A percentile compares a stretch with the other conserved stretches of the same genome.
Conservation (phyloP, 2,113 vertebrate species). For the Apodemus sylvaticus region DNA sequence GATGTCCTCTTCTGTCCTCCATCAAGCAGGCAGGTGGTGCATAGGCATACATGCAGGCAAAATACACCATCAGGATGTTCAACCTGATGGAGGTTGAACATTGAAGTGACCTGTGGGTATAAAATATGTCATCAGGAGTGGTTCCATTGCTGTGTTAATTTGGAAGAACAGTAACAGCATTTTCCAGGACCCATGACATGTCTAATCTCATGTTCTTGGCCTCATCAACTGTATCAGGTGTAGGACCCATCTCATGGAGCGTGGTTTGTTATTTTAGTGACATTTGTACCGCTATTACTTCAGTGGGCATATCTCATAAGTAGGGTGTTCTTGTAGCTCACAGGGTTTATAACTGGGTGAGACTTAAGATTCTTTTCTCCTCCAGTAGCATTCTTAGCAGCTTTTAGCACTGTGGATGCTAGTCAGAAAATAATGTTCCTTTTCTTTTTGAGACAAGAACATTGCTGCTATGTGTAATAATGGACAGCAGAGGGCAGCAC, state of each 20-base stretch:
- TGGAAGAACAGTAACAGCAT: neutral
- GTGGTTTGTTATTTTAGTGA: neutral
- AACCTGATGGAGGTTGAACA: neutral
- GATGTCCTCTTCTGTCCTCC: no score
- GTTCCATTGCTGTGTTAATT: neutral
- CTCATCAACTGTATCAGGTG: neutral
- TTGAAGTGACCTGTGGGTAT: neutral
- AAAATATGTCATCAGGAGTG: neutral
- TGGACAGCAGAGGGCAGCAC: slow-evolving; percentile 83
- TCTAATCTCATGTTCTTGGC: neutral
- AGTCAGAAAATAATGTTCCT: neutral
- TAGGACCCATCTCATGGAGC: no score
- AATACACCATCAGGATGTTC: no score
- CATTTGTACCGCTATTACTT: neutral
- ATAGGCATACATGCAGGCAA: no score
- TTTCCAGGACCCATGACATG: no score
- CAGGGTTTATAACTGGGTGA: neutral
- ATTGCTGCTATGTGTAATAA: neutral
- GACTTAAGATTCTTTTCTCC: neutral
- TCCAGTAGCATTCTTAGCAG: neutral
- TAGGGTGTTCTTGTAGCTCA: neutral
- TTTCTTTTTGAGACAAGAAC: neutral
- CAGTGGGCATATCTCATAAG: neutral
- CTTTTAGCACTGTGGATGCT: neutral
- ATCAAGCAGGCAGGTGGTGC: no score